phyloP scores from a whole-genome alignment of 2,113 vertebrate genomes.

The Engraulis encrasicolus region DNA sequence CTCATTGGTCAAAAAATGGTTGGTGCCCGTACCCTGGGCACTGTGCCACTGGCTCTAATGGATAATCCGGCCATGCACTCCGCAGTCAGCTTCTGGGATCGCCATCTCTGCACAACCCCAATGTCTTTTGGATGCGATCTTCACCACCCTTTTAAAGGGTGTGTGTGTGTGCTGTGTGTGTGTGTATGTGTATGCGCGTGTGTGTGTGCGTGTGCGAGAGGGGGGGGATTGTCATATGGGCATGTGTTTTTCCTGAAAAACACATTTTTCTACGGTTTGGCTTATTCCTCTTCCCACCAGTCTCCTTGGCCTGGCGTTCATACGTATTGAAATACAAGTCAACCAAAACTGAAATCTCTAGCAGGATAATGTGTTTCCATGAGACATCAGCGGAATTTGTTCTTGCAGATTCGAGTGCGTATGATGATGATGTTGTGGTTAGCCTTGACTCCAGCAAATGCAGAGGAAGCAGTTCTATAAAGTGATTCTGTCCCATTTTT shows the following conservation, averaged over 20 bases:
- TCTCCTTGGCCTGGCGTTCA: not conserved
- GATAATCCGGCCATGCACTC: no score
- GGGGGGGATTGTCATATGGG: not conserved
- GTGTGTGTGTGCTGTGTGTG: not conserved
- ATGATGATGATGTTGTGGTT: not conserved
- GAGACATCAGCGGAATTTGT: not conserved
- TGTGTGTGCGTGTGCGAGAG: not conserved
- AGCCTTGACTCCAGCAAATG: no score
- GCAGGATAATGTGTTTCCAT: not conserved
- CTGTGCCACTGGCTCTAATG: no score
- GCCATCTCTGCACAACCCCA: not conserved
- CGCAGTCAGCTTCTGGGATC: not conserved
- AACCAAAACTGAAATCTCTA: not conserved
- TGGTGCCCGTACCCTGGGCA: no score
- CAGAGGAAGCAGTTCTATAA: no score
- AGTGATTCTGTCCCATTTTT: no score
- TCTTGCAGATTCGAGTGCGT: not conserved
- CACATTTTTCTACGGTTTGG: not conserved
- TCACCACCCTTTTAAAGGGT: no score
- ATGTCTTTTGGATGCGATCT: conserved; percentile 6
- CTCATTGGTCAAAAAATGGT: no score
- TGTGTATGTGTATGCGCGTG: not conserved
- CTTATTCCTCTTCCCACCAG: not conserved
- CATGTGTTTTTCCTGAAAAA: not conserved
- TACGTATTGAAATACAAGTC: not conserved